Percentiles rank a stretch among this genome's conserved stretches.
Conservation (phyloP, 2,113 vertebrate species). For the Percopsis transmontana region DNA sequence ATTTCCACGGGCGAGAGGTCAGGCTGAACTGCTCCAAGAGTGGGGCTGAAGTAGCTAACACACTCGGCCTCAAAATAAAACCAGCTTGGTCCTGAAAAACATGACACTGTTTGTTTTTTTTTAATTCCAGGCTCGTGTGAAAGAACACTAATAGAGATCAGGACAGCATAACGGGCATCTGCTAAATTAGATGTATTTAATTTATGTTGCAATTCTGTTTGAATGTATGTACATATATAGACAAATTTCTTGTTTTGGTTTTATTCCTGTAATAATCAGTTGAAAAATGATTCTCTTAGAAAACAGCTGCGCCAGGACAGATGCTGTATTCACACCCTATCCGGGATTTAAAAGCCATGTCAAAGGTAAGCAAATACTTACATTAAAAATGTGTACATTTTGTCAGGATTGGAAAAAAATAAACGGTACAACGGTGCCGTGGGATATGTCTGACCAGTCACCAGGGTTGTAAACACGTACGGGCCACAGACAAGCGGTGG, state of each 20-base stretch:
- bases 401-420: neutral
- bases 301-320: constrained; percentile 98
- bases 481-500: constrained; percentile 90
- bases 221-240: neutral
- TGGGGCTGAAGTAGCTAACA: constrained; percentile 69
- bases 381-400: constrained; percentile 14
- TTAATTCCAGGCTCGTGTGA: constrained; percentile 40
- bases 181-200: neutral
- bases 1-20: constrained; percentile 78
- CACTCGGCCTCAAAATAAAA: constrained; percentile 64
- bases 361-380: constrained; percentile 81
- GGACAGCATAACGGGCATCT: constrained; percentile 5
- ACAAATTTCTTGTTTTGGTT: constrained; percentile 11
- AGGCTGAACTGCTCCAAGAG: constrained; percentile 68
- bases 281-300: constrained; percentile 74
- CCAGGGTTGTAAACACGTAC: constrained; percentile 93
- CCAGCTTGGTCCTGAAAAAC: constrained; percentile 60
- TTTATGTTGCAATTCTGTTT: neutral
- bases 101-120: constrained; percentile 15
- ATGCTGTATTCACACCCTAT: constrained; percentile 95
- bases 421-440: neutral
- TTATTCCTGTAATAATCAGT: constrained; percentile 22
- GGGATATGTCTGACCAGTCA: constrained; percentile 76
- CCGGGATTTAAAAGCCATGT: constrained; percentile 98
- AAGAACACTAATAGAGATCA: constrained; percentile 49